These are phyloP conservation scores for Drosophila greeni DNA, from an alignment of 2,888 invertebrate genomes.

Conservation along the genomic window DNA sequence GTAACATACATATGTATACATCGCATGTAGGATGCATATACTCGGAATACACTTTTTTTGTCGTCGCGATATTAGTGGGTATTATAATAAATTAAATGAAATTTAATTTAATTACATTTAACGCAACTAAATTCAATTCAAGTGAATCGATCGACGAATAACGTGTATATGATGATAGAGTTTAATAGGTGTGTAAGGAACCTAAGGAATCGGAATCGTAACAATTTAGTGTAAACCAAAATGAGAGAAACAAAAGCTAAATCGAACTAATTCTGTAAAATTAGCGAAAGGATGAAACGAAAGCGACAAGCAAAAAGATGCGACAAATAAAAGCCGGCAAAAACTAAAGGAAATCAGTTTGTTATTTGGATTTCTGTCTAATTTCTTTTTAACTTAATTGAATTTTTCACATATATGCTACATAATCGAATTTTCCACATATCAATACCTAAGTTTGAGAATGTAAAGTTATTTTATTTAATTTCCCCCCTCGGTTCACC, in stretches of 20 bases:
- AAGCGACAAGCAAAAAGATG: slow-evolving; percentile 37
- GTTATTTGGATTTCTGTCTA: background rate
- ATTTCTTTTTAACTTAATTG: background rate
- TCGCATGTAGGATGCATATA: slow-evolving; percentile 22
- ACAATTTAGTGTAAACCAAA: slow-evolving; percentile 52
- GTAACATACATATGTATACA: slow-evolving; percentile 6
- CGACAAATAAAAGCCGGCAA: slow-evolving; percentile 48
- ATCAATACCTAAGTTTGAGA: background rate
- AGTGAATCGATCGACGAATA: slow-evolving; percentile 31
- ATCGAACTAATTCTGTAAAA: slow-evolving; percentile 66
- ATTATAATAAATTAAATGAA: slow-evolving; percentile 26
- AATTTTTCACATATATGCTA: background rate
- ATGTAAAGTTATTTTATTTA: background rate
- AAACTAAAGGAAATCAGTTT: slow-evolving; percentile 16
- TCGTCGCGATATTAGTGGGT: slow-evolving; percentile 33
- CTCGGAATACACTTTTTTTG: slow-evolving; percentile 20
- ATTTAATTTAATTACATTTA: slow-evolving; percentile 35
- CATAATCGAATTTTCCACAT: background rate
- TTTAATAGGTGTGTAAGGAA: slow-evolving; percentile 40
- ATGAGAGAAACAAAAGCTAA: slow-evolving; percentile 45
- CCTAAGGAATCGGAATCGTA: slow-evolving; percentile 52
- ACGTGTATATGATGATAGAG: slow-evolving; percentile 38
- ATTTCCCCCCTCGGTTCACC: background rate
- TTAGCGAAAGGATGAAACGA: slow-evolving; percentile 50
- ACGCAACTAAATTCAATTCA: slow-evolving; percentile 32